A percentile compares a stretch with the other conserved stretches of the same genome.
Evolutionary conservation across 2,797 vertebrate species (phyloP).

Genomic region (Borostomias antarcticus): DNA sequence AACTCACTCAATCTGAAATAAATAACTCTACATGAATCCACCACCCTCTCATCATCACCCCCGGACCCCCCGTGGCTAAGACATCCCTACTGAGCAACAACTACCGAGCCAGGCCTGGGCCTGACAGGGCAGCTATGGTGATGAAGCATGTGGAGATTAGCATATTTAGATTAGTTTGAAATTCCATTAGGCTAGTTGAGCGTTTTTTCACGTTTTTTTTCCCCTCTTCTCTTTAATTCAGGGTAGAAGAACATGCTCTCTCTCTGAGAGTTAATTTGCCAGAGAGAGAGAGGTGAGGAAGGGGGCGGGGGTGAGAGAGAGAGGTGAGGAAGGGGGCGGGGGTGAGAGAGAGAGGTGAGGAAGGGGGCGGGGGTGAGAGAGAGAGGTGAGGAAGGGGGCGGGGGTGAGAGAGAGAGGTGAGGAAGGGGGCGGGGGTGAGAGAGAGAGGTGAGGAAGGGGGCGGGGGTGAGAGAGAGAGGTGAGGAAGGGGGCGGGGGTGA

Average conservation of each 20-base stretch:
- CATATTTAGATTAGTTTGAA: constrained; percentile 82
- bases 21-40: constrained; percentile 79
- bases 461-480: constrained; percentile 11
- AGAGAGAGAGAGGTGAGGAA: constrained; percentile 1
- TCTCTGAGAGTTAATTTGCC: constrained; percentile 40
- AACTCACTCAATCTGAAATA: constrained; percentile 70
- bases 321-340: not conserved
- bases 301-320: constrained; percentile 12
- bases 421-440: constrained; percentile 11
- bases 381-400: not conserved
- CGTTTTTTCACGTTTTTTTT: not conserved
- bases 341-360: constrained; percentile 3
- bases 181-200: constrained; percentile 75
- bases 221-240: constrained; percentile 56
- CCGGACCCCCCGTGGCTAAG: constrained; percentile 72
- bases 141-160: constrained; percentile 72
- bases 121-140: too few species aligned
- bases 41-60: constrained; percentile 72
- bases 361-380: constrained; percentile 15
- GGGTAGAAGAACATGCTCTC: constrained; percentile 45
- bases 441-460: not conserved
- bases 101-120: too few species aligned
- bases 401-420: constrained; percentile 5
- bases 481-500: not conserved
- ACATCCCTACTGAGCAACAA: constrained; percentile 69